Evolutionary conservation across 2,113 vertebrate genomes (phyloP).

Genomic region (Pseudopipra pipra): DNA sequence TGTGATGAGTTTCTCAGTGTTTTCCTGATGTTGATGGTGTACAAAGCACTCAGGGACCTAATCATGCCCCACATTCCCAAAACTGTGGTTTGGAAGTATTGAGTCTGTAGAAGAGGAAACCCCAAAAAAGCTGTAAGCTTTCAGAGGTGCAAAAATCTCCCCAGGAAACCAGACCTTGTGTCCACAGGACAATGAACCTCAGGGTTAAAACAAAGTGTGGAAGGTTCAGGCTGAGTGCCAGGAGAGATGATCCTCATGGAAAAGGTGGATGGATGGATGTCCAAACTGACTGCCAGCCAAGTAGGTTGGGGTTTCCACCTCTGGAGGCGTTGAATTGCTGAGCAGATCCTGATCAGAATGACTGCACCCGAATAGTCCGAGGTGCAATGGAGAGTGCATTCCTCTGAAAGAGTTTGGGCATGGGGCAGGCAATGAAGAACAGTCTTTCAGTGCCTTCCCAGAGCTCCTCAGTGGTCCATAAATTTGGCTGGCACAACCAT

Average conservation of each 20-base stretch:
- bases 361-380: neutral
- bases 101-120: neutral
- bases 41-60: neutral
- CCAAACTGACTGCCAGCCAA: neutral
- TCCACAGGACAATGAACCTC: neutral
- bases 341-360: neutral
- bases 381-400: neutral
- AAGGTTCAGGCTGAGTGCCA: neutral
- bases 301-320: neutral
- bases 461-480: neutral
- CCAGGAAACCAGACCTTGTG: neutral
- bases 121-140: neutral
- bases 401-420: neutral
- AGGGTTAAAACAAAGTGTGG: neutral
- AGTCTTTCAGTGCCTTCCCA: neutral
- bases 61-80: neutral
- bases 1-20: neutral
- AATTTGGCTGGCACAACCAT: neutral
- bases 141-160: neutral
- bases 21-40: neutral
- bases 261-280: neutral
- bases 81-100: neutral
- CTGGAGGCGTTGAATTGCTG: neutral
- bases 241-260: neutral
- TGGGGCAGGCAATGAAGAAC: rapidly evolving